Evolutionary conservation across 2,797 vertebrate genomes (phyloP).

Genomic region (Eleutherodactylus coqui): DNA sequence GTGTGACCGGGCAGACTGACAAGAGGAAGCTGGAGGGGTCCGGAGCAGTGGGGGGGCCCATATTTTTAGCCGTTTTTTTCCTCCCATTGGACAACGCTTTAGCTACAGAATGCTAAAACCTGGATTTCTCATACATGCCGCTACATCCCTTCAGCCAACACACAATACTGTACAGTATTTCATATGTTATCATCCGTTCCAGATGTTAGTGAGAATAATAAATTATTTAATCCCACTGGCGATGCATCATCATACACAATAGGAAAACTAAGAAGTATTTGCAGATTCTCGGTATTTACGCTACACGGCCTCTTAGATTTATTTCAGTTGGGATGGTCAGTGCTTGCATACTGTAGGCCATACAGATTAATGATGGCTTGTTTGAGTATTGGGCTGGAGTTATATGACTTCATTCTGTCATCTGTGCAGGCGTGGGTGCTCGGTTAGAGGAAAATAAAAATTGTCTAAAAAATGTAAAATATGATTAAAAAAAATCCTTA

Average conservation of each 20-base stretch:
- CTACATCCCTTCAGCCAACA: background rate
- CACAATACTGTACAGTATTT: background rate
- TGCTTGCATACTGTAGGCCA: background rate
- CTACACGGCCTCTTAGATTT: background rate
- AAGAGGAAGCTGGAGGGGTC: no score
- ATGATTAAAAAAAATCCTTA: no score
- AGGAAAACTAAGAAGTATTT: background rate
- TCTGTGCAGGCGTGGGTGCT: no score
- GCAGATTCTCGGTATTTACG: background rate
- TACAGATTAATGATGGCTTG: background rate
- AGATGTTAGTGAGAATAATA: conserved; percentile 6
- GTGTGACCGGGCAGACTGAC: no score
- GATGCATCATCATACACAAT: background rate
- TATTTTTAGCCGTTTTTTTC: no score
- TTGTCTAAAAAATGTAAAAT: no score
- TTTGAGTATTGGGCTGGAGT: no score
- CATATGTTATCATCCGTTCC: conserved; percentile 2
- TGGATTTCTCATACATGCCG: background rate
- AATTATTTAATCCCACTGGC: background rate
- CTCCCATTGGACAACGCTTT: no score
- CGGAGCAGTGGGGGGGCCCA: no score
- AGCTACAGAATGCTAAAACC: background rate
- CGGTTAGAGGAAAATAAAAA: no score
- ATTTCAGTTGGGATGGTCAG: background rate
- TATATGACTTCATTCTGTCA: no score